Evolutionary conservation across 1,140 invertebrate genomes (phyloP).

Genomic region (Spodoptera frugiperda): DNA sequence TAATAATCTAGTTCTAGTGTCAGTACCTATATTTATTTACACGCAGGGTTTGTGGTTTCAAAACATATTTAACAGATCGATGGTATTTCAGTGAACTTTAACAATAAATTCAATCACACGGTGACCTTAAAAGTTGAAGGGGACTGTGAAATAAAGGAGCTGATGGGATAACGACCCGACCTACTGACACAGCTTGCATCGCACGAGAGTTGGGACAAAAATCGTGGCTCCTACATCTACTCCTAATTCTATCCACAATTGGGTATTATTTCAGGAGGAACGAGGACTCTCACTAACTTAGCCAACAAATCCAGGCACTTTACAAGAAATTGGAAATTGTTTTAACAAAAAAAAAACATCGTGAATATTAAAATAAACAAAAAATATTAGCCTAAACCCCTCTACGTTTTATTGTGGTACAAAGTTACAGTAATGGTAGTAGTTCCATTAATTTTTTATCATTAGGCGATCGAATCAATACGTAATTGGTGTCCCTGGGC

Average conservation of each 20-base stretch:
- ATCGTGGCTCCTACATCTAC: background rate
- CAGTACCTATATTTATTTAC: too few relatives aligned
- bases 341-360: background rate
- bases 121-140: constrained; percentile 6
- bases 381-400: background rate
- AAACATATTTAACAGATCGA: too few relatives aligned
- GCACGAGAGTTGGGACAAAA: background rate
- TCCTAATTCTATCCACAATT: background rate
- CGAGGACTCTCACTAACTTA: too few relatives aligned
- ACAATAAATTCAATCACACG: background rate
- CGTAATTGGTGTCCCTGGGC: constrained; percentile 2
- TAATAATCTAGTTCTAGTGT: too few relatives aligned
- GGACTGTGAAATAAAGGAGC: background rate
- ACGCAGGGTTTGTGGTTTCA: too few relatives aligned
- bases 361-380: background rate
- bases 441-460: constrained; percentile 15
- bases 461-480: constrained; percentile 19
- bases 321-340: background rate
- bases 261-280: too few relatives aligned
- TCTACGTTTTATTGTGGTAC: background rate
- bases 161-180: constrained; percentile 15
- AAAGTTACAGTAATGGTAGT: background rate
- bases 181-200: background rate
- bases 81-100: too few relatives aligned
- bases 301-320: too few relatives aligned